Base-by-base conservation (phyloP, 2,888 invertebrate species). In the Podabrus alpinus region DNA sequence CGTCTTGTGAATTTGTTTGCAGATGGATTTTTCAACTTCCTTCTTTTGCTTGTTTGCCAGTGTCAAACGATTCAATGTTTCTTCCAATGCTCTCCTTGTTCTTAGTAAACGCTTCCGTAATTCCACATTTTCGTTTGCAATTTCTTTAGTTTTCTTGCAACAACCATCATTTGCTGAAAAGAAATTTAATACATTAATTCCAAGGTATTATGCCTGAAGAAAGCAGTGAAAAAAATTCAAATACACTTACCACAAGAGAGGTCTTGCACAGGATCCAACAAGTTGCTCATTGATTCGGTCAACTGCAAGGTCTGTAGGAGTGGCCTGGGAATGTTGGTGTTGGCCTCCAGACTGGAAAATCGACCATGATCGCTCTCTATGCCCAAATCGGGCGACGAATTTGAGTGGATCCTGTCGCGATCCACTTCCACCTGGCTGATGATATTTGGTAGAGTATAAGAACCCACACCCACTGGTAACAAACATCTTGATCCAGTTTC, bases 301-400 rank as follows among this genome's bases (percentile, higher is more conserved):
- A 89, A 79, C 81, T 89, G 88, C n/a, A 89, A 84, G 1, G 88
- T 86, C 79, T 88, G 88, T 16, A 88, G 81, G 21, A 87, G 80
- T 0, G 89, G 86, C 67, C 88, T 84, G 45, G 88, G 84, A 64
- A 89, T 84, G 29, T 86, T 88, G 59, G 89, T 88, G 79, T 89
- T 89, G 77, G 90, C 90, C 88, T 94, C 90, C 81, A 93, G 84
- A 85, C 92, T 90, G 76, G 92, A 90, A 70, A 92, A 88, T 76
- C 92, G 87, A 80, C 89, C 91, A 59, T 90, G 91, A 85, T 96
- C 96, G 82, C 95, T 96, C 85, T 96, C 96, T 78, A 96, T 96
- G n/a, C 96, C 96, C 82, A 95, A 90, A 87, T 96, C 96, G 0
- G 96, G 96, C 0, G 96, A 96, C 1, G 93, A 89, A 80, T 89